A percentile compares a stretch with the other conserved stretches of the same genome.
Evolutionary conservation across 2,113 vertebrate genomes (phyloP).

Genomic region (Saguinus imperator): DNA sequence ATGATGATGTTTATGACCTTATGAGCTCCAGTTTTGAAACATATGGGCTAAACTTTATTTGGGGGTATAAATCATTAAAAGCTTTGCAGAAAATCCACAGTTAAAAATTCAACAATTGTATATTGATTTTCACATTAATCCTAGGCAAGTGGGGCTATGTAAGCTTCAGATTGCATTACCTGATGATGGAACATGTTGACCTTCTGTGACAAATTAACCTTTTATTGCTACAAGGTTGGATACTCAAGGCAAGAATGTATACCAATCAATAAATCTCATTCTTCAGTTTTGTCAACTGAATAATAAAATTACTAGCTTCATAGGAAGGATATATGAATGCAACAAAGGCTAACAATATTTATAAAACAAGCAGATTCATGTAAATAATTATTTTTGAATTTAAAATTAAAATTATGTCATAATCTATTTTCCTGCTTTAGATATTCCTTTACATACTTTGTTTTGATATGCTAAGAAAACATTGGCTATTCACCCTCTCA

Average conservation of each 20-base stretch:
- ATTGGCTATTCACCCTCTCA: not conserved
- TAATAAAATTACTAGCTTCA: not conserved
- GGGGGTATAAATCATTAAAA: not conserved
- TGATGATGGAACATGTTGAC: constrained; percentile 81
- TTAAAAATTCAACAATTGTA: not conserved
- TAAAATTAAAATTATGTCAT: not conserved
- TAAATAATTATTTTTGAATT: not conserved
- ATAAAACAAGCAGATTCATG: not conserved
- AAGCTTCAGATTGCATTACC: constrained; percentile 69
- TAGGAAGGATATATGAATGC: not conserved
- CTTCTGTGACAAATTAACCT: constrained; percentile 83
- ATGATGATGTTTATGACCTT: constrained; percentile 40
- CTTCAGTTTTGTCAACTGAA: constrained; percentile 66
- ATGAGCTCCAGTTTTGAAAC: not conserved
- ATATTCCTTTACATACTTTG: not conserved
- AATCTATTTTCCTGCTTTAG: not conserved
- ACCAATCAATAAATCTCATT: constrained; percentile 75
- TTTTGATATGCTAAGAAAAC: not conserved
- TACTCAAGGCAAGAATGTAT: constrained; percentile 69
- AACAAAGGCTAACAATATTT: not conserved
- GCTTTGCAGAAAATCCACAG: constrained; percentile 8
- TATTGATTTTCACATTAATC: constrained; percentile 70
- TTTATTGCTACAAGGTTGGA: constrained; percentile 75
- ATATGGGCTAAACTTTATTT: not conserved
- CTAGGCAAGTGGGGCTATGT: constrained; percentile 23